A percentile compares a stretch with the other conserved stretches of the same genome.
phyloP scores from a whole-genome alignment of 2,888 invertebrate genomes.

The Ditula angustiorana region DNA sequence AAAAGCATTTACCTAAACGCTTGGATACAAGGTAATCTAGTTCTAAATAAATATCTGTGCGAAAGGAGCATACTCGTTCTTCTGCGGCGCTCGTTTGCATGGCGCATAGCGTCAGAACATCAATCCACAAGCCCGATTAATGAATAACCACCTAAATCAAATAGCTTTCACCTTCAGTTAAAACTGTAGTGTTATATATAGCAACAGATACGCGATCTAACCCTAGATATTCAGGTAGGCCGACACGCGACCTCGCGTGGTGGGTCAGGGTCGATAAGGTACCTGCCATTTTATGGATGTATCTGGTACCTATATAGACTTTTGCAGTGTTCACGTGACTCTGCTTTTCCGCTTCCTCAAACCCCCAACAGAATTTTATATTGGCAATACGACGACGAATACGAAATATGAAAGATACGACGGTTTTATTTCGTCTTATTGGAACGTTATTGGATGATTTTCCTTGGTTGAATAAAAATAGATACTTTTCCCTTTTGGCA shows the following conservation, averaged over 20 bases:
- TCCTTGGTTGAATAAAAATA: slow-evolving; percentile 5
- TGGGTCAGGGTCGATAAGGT: slow-evolving; percentile 62
- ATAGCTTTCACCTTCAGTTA: slow-evolving; percentile 37
- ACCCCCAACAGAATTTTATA: slow-evolving; percentile 3
- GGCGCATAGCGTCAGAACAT: slow-evolving; percentile 25
- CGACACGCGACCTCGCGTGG: slow-evolving; percentile 68
- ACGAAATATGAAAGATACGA: background rate
- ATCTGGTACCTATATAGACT: slow-evolving; percentile 54
- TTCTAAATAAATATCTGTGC: no score
- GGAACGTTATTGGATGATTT: background rate
- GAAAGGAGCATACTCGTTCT: background rate
- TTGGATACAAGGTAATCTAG: no score
- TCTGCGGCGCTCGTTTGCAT: background rate
- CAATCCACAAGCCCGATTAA: slow-evolving; percentile 29
- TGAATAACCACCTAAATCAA: slow-evolving; percentile 27
- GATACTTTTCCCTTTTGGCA: background rate
- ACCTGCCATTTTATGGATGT: slow-evolving; percentile 39
- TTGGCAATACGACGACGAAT: slow-evolving; percentile 4
- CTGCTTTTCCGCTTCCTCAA: background rate
- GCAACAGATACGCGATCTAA: slow-evolving; percentile 53
- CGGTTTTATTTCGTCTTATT: slow-evolving; percentile 1
- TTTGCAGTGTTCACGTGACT: slow-evolving; percentile 51
- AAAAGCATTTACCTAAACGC: no score
- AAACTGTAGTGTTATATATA: slow-evolving; percentile 35
- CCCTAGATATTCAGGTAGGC: slow-evolving; percentile 58